Base-by-base conservation (phyloP, 2,888 invertebrate genomes). In the Ischnura elegans region DNA sequence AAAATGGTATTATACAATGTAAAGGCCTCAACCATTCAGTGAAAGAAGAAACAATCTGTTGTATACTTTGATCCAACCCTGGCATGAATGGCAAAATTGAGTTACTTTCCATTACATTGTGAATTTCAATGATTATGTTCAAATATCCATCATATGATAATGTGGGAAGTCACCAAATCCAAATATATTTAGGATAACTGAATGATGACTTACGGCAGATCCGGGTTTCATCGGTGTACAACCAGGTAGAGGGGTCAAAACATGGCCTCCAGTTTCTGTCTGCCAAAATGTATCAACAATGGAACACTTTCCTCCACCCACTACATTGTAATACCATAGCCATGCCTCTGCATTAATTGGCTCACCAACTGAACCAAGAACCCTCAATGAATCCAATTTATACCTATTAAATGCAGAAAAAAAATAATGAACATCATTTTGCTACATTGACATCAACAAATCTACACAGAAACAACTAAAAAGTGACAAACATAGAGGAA, bases 201-300 rank as follows among this genome's bases (percentile, higher is more conserved):
- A 84, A 93, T 19, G 46, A 93, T 36, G 36, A 97, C 97, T 97
- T 96, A 99, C 99, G 94, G 99, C 99, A 94, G 99, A 98, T 94
- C 99, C 99, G 0, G 99, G 99, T 96, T 99, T 99, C 97, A 99
- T 98, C 25, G 99, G 98, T 2, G 98, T 99, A 42, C 98, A 99
- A 42, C 99, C 99, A 0, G 99, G 99, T 93, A 99, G 96, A 55
- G 99, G 99, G 61, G 99, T 99, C 87, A 99, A 97, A 42, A 99
- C 98, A 96, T 99, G 99, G 0, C 99, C 99, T 16, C 99, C 99
- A 8, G 99, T 99, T 97, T 99, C 99, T 0, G 99, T 99, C 96
- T 99, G 99, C 99, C 99, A 99, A 96, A 99, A 99, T 0, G 99
- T 99, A 96, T 99, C 99, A 0, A 98, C 98, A 95, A 99, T 98